Conservation (phyloP, 1,140 invertebrate species). For the Monochamus saltuarius region DNA sequence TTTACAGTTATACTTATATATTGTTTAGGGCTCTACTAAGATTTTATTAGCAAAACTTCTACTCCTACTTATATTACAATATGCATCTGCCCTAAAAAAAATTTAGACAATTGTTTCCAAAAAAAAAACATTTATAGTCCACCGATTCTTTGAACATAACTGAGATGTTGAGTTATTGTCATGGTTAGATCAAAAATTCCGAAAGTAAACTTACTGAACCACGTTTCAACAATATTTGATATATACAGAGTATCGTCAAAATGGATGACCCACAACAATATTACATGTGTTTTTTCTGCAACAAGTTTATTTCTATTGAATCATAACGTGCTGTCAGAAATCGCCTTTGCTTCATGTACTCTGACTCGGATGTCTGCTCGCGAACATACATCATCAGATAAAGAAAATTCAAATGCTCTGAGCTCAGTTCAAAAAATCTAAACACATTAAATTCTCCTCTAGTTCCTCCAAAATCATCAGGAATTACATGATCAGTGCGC, state of each 20-base stretch:
- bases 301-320: conserved; percentile 9
- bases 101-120: too few relatives aligned
- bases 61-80: too few relatives aligned
- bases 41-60: too few relatives aligned
- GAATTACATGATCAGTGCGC: too few relatives aligned
- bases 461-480: too few relatives aligned
- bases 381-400: neutral
- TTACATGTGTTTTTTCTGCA: conserved; percentile 68
- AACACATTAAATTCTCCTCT: too few relatives aligned
- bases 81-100: too few relatives aligned
- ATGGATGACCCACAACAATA: conserved; percentile 14
- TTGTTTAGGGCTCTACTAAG: too few relatives aligned
- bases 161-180: conserved; percentile 47
- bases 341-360: conserved; percentile 3
- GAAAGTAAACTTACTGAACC: conserved; percentile 39
- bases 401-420: conserved; percentile 1
- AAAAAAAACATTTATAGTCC: too few relatives aligned
- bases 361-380: neutral
- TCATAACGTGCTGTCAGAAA: conserved; percentile 9
- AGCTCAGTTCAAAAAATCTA: too few relatives aligned
- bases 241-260: conserved; percentile 27
- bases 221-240: conserved; percentile 44
- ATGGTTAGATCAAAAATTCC: conserved; percentile 19
- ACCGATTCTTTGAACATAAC: conserved; percentile 45
- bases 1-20: too few relatives aligned